Evolutionary conservation across 92 coral and sea anemone species (phyloP), one percentile per base, ranked within the genome.

Genomic region (Palythoa caribaeorum): DNA sequence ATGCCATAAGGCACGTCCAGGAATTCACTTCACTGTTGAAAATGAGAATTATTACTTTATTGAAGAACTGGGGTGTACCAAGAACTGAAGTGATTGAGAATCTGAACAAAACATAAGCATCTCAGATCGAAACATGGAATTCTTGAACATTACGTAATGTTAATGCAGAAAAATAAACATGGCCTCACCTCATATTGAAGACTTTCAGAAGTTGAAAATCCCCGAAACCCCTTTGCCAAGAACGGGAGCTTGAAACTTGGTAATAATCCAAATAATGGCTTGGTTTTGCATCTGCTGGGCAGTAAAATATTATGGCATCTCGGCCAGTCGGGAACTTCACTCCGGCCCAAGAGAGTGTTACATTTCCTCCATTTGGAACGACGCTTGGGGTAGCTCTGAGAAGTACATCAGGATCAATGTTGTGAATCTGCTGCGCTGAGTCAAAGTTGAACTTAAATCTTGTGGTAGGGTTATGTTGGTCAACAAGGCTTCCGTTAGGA

Each of bases 331-430:
- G 92, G 9, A 40, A 51, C 16, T 84, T 21, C 50, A 96, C 90
- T 68, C 95, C 96, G 68, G 88, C 69, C 99, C 99, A 96, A 2
- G 95, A 83, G 13, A 96, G 96, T 2, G 84, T 93, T 55, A 95
- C 98, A 37, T 83, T 69, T 60, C 91, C 98, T 14, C 95, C 99
- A 87, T 93, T 93, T 63, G 88, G 88, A 28, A 93, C 96, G 12
- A 79, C 73, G 71, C 85, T 37, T 3, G 99, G 98, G 47, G 70
- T 78, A 65, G 87, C 93, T 70, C 47, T 79, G n/a, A 94, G 86
- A 20, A 68, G 12, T 16, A 81, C 86, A 14, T 66, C 63, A 10
- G 65, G 48, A 20, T 81, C 76, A 13, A 81, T 66, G 11, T 81
- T 66, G 59, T 81, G 5, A 13, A 39, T 51, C 19, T 81, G 48